Base-by-base conservation (phyloP, 2,113 vertebrate species). In the Oncorhynchus kisutch region DNA sequence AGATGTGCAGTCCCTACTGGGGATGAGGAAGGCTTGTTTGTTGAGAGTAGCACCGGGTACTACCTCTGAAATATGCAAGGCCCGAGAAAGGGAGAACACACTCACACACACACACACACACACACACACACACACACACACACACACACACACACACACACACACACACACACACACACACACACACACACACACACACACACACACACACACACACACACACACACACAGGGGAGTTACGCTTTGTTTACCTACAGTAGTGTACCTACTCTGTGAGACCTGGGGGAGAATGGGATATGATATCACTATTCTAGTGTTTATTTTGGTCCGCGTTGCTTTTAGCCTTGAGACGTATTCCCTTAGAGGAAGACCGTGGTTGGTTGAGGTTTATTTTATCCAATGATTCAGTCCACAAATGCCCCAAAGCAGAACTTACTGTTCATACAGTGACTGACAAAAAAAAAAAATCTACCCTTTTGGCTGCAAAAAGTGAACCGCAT, bases 161-260 rank as follows among this genome's bases (percentile, higher is more conserved):
- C 12, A 75, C 73, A 48, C 64, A 45, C 24, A 5, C 71, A 72
- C 82, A 31, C 31, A 0, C 65, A 29, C 29, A 59, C 74, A 54
- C 12, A 75, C 73, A 48, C 64, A 5, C 71, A 72, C 82, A 31
- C 31, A 0, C 65, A 29, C 29, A 59, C 74, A 54, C 12, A 75
- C 73, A 48, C 64, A 0, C 65, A 29, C 29, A 59, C 74, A 54
- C 12, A 25, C 25, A 25, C 25, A 25, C 25, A 14, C 64, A 29
- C n/a, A 59, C 74, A 31, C 12, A 75, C 65, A 27, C 65, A 45
- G 18, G 73, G 73, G 65, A 67, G 39, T 66, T 22, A 57, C 51
- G 22, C 12, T 11, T 45, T 83, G 90, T 89, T 90, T 89, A 88
- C 25, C 5, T 67, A 29, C 27, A 65, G 72, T 39, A 39, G 34